Evolutionary conservation across 2,888 invertebrate genomes (phyloP), one percentile per base, ranked within the genome.

Genomic region (Argyra leucocephala): DNA sequence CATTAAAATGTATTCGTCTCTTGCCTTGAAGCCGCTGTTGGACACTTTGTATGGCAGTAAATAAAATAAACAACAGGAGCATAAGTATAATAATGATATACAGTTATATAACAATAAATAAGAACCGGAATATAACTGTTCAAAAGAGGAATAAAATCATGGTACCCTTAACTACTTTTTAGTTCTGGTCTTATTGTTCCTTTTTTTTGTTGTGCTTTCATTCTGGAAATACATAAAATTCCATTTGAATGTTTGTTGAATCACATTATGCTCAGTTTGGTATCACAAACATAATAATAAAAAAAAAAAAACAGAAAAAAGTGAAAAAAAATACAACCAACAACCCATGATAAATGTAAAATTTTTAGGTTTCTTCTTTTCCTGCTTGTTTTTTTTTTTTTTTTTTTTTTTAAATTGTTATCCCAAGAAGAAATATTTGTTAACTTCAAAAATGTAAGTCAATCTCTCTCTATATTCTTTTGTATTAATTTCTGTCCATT

Each of bases 171-270:
- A 48, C 48, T 48, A 48, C 18, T n/a, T 31, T 48, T 48, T 48
- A 48, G 48, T 48, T 48, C 5, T 31, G 31, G 48, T 48, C 15
- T 48, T 48, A 5, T 48, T 48, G 12, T 48, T 48, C 2, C 18
- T 48, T 48, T 48, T 15, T n/a, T 18, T 18, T 31, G 6, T 31
- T 31, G 5, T 31, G 5, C 31, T 31, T 31, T 31, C 31, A 31
- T 10, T 31, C 31, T 31, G 31, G 31, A 31, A 15, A 48, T 1
- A 48, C 48, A 15, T 48, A 48, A 48, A 48, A 48, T 48, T 48
- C 48, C 48, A 48, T 48, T 48, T 48, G 48, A 48, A 48, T 48
- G 48, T 48, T 48, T 48, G 48, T 48, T 48, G 48, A 48, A 48
- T 48, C 48, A 48, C n/a, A 48, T 48, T 48, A 48, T 48, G 48